phyloP scores from a whole-genome alignment of 2,797 vertebrate genomes.

The Geotria australis region DNA sequence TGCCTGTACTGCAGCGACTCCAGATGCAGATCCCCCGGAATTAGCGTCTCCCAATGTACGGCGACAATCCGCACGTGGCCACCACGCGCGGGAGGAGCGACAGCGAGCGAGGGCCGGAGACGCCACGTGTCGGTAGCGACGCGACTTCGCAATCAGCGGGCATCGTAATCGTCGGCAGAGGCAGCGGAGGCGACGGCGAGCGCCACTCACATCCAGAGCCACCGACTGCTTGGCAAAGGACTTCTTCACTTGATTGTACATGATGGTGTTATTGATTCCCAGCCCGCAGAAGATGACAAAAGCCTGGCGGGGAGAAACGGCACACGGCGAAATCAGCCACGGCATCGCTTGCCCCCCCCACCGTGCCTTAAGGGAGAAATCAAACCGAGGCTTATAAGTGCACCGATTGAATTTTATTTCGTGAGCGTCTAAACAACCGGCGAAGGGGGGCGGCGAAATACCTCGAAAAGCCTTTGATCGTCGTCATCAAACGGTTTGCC shows the following conservation, averaged over 20 bases:
- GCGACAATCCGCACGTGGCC: no score
- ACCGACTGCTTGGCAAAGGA: conserved; percentile 98
- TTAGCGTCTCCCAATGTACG: no score
- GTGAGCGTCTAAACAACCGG: not conserved
- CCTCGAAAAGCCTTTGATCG: conserved; percentile 91
- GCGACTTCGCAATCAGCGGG: no score
- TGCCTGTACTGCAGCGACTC: no score
- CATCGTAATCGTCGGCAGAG: no score
- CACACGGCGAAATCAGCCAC: not conserved
- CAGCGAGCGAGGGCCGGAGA: no score
- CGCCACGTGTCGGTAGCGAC: no score
- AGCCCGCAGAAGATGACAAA: conserved; percentile 98
- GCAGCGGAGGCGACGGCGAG: no score
- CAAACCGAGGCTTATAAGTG: no score
- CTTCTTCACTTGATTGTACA: conserved; percentile 98
- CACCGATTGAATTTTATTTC: not conserved
- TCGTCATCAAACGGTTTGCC: conserved; percentile 83
- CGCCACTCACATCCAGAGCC: conserved; percentile 61
- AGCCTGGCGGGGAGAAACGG: conserved; percentile 21
- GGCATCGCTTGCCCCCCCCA: not conserved
- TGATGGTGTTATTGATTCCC: conserved; percentile 98
- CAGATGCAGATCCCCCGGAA: no score
- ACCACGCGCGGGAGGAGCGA: no score
- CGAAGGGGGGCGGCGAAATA: conserved; percentile 8
- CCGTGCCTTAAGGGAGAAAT: no score